Base-by-base conservation (phyloP, 1,140 invertebrate genomes). In the Elysia chlorotica region DNA sequence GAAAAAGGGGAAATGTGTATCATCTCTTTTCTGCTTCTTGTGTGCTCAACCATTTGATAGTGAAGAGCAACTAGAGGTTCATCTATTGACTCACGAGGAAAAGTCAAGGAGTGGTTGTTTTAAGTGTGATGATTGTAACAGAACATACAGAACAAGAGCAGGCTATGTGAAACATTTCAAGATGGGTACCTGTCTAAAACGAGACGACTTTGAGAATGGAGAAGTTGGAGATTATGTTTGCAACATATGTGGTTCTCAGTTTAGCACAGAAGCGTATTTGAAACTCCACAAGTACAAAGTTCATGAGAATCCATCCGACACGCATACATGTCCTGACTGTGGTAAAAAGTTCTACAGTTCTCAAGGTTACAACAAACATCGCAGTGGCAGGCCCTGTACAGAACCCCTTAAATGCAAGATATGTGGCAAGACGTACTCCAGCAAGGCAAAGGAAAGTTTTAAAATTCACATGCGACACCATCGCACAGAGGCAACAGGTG, bases 381-480 rank as follows among this genome's bases (percentile, higher is more conserved):
- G 28, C 17, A 38, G 63, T 25, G 66, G 54, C n/a, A 68, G 62
- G 56, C 62, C 70, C 17, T 76, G 74, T 48, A 73, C 74, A n/a
- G 57, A 66, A 62, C 74, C 74, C 23, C 38, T 69, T 28, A 68
- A 38, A 14, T 76, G 74, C 62, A 53, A 56, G n/a, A 67, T 76
- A 4, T 76, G 74, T 65, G 74, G 74, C 1, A 76, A 76, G 38
- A 68, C 61, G 0, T 76, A 76, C 54, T 71, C 74, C 33, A 75
- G 66, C 61, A 76, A 76, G 63, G 74, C 74, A 1, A 68, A 69
- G 48, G 74, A 76, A 62, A 76, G 74, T 53, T 76, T 70, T 59
- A 76, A 76, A 54, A 56, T 72, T 5, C 74, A 76, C 31, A 76
- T 76, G 74, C 73, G 68, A 30, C 71, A 76, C 28, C 74, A 76